Evolutionary conservation across 2,797 vertebrate genomes (phyloP).

Genomic region (Siniperca undulata): DNA sequence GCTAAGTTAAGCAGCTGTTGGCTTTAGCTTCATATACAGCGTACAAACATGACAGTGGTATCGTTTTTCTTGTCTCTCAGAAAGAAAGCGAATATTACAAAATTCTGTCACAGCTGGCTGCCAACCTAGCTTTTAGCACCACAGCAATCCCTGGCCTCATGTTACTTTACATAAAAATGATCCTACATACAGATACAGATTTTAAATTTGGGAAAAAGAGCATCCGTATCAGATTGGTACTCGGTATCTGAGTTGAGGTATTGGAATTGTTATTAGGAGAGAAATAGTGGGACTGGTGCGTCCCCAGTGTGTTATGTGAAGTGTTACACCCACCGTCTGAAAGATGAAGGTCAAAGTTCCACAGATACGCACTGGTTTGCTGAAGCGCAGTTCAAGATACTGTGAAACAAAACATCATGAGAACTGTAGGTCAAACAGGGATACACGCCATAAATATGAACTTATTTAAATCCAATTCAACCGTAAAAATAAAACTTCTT

Average conservation of each 20-base stretch:
- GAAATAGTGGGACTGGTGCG: background rate
- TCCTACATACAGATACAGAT: background rate
- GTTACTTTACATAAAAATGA: background rate
- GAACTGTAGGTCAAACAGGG: background rate
- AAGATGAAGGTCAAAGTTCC: slow-evolving; percentile 97
- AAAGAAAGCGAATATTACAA: too few species aligned
- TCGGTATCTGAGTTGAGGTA: background rate
- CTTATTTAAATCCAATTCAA: background rate
- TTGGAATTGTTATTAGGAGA: background rate
- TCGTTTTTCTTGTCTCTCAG: too few species aligned
- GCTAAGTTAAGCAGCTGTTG: too few species aligned
- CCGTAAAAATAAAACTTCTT: background rate
- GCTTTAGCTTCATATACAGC: too few species aligned
- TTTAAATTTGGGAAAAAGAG: background rate
- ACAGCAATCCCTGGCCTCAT: background rate
- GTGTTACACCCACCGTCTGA: slow-evolving; percentile 90
- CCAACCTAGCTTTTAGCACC: too few species aligned
- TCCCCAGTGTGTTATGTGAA: background rate
- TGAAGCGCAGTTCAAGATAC: slow-evolving; percentile 96
- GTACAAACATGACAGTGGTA: too few species aligned
- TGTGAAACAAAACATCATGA: slow-evolving; percentile 66
- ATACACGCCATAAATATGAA: background rate
- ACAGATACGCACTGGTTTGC: slow-evolving; percentile 89
- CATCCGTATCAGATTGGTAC: background rate
- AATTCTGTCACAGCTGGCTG: background rate